Evolutionary conservation across 2,797 vertebrate species (phyloP).

Genomic region (Megalops cyprinoides): DNA sequence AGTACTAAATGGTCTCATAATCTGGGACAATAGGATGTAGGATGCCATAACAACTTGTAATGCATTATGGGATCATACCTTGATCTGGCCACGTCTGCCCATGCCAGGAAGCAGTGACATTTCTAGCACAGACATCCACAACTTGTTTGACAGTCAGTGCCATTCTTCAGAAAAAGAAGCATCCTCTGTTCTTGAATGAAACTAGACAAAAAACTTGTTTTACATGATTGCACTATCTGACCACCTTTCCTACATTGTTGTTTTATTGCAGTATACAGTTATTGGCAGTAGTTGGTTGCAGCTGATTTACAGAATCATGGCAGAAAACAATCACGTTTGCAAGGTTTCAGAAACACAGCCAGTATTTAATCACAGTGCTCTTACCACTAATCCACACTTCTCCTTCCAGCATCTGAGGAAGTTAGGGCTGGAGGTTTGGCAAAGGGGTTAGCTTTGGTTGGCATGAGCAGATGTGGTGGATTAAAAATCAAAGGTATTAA

Average conservation of each 20-base stretch:
- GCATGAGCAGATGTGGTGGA: background rate
- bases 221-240: background rate
- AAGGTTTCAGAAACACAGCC: background rate
- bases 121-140: background rate
- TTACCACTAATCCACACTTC: background rate
- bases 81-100: constrained; percentile 1
- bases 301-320: background rate
- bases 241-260: background rate
- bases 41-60: background rate
- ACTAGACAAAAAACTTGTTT: background rate
- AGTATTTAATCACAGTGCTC: background rate
- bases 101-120: background rate
- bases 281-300: background rate
- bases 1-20: background rate
- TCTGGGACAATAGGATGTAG: no score
- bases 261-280: background rate
- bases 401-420: background rate
- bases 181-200: background rate
- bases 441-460: background rate
- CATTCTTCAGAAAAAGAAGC: background rate
- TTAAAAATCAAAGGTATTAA: background rate
- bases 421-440: background rate
- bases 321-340: background rate
- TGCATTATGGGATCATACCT: constrained; percentile 5
- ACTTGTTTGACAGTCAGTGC: background rate